Conservation (phyloP, 2,888 invertebrate species). For the Mythimna loreyi region DNA sequence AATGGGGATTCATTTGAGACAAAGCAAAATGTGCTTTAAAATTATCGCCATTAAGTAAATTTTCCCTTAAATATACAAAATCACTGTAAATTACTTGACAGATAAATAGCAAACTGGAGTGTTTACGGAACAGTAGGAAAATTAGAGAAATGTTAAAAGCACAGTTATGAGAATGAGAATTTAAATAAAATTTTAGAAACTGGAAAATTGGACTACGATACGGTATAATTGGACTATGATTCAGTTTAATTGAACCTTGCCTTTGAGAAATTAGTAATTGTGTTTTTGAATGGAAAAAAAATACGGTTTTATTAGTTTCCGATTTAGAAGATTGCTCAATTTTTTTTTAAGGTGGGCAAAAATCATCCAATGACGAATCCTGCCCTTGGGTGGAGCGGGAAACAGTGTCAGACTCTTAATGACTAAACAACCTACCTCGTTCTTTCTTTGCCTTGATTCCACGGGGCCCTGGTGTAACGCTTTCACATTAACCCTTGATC, state of each 20-base stretch:
- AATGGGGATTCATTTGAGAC: slow-evolving; percentile 57
- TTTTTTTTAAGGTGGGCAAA: too few species aligned
- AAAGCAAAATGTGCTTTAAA: slow-evolving; percentile 54
- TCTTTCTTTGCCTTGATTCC: too few species aligned
- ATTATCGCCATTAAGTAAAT: neutral
- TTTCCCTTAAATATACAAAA: slow-evolving; percentile 30
- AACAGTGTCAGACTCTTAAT: too few species aligned
- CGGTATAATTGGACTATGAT: neutral
- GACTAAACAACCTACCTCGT: too few species aligned
- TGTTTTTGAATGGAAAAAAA: neutral
- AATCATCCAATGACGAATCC: too few species aligned
- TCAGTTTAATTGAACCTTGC: neutral
- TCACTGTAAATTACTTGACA: slow-evolving; percentile 48
- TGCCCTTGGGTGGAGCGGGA: too few species aligned
- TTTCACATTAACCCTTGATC: too few species aligned
- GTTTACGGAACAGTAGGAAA: slow-evolving; percentile 38
- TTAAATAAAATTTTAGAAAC: slow-evolving; percentile 23
- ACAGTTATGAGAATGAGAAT: slow-evolving; percentile 30
- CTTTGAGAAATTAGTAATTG: slow-evolving; percentile 19
- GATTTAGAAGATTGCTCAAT: neutral
- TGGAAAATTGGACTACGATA: slow-evolving; percentile 14
- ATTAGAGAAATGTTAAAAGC: slow-evolving; percentile 46
- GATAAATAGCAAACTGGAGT: slow-evolving; percentile 54
- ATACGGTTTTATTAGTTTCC: neutral
- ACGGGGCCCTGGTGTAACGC: too few species aligned